Base-by-base conservation (phyloP, 2,113 vertebrate genomes). In the Cebidichthys violaceus region DNA sequence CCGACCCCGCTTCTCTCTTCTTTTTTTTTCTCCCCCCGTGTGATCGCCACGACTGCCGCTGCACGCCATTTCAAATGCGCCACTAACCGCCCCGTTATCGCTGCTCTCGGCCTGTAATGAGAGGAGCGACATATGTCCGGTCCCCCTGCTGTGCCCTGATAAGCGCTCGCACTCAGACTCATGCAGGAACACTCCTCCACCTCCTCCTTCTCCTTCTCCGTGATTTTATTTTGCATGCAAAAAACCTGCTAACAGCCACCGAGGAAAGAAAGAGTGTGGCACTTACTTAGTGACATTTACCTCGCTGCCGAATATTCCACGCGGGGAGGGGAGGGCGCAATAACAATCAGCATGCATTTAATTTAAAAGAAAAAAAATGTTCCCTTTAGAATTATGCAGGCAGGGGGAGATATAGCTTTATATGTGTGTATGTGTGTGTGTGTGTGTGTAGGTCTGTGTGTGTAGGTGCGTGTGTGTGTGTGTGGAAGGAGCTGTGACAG, bases 221-320 rank as follows among this genome's bases (percentile, higher is more conserved):
- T 4, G 68, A 74, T 83, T 87, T 87, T 57, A 76, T 85, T 85
- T 79, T 73, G 33, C 82, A 88, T 77, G 70, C 78, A 57, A 47
- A 89, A 24, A 88, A 20, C 70, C 79, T 39, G 54, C 75, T 72
- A 88, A 91, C 78, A 88, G 75, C 87, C 82, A 41, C 45, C 54
- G 1, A 80, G 84, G 84, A 89, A 82, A 92, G 87, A 89, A 81
- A 91, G 84, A 80, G 82, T 60, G 84, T 24, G 50, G 73, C 87
- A 91, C 87, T 86, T 89, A 86, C 85, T 91, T 84, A 86, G 87
- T 93, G 91, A 91, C 90, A 92, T 93, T 92, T 92, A 93, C 90
- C 87, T 90, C 66, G 22, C 81, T 67, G 78, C 79, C 18, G 71
- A 88, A 82, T 79, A 69, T 78, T 91, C 86, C 74, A 57, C 68